Base-by-base conservation (phyloP, 2,888 invertebrate genomes). In the Hesperia comma region DNA sequence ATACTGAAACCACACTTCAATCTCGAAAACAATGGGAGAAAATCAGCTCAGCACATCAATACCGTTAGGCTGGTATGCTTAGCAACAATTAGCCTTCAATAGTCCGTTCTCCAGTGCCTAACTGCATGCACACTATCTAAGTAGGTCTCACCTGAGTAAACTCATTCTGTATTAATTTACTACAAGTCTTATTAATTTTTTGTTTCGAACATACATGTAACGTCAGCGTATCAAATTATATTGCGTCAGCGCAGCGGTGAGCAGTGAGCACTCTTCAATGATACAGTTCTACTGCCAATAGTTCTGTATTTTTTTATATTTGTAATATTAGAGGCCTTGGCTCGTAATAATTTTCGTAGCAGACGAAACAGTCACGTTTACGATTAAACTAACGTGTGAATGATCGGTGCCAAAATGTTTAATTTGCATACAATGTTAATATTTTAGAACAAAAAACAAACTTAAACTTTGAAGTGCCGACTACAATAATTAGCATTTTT, bases 141-240 rank as follows among this genome's bases (percentile, higher is more conserved):
- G 77, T 79, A 78, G 81, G 78, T 77, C 75, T 79, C 81, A 84
- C 76, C 77, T 83, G 83, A 79, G 71, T 73, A 78, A 80, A 81
- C 74, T 53, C n/a, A 53, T 56, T 49, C 63, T 43, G 56, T 63
- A 15, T 63, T 61, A 55, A 46, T 19, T 63, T 46, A 53, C 53
- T 51, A 51, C 51, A 51, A 51, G 15, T 3, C n/a, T 21, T 51
- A 12, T 8, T 51, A 12, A 14, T n/a, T n/a, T 33, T 15, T 54
- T 33, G 15, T 33, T 54, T 33, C 14, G 7, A 7, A 54, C 8
- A 5, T 32, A 40, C 32, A 55, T n/a, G 32, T 43, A 60, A 17
- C 43, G 66, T 60, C 66, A 66, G 60, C 54, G 37, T 66, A 43
- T 66, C 60, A 54, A 60, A 60, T 60, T 54, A 54, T 54, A 60